Base-by-base conservation (phyloP, 2,113 vertebrate genomes). In the Pseudopipra pipra region DNA sequence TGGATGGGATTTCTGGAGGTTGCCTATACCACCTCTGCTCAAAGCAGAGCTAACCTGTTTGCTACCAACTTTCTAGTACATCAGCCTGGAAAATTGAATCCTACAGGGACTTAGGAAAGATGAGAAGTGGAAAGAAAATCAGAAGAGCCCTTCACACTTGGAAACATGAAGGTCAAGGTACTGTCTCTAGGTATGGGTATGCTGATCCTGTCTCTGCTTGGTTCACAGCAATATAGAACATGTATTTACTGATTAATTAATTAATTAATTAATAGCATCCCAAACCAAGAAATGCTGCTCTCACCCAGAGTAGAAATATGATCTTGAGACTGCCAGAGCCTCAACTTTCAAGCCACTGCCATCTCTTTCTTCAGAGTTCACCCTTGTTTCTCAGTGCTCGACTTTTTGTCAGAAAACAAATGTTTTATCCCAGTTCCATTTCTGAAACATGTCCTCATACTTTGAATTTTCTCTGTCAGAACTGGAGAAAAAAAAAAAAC, bases 391-490 rank as follows among this genome's bases (percentile, higher is more conserved):
- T 88, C 73, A 61, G 37, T 4, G 1, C 56, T 71, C 0, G 0
- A 31, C 11, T 74, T 83, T 74, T 14, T 78, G n/a, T 44, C n/a
- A 81, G 61, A 72, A 90, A 91, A 90, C 17, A 71, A 55, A 81
- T 14, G 3, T 59, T 67, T 84, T 56, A 65, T 72, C 35, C 68
- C 56, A 61, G 35, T 74, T 89, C 65, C 33, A 41, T 79, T 91
- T 93, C 66, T 85, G 70, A 91, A 91, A 75, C 19, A 9, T 8
- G 0, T 79, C 24, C 44, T 24, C 12, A 17, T 37, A 59, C 61
- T 93, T 93, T 16, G 62, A 86, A 10, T 65, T 90, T 87, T 54
- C 43, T 77, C 52, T 93, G 83, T 92, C 90, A 88, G 55, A 90
- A 22, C 0, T 27, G 47, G 14, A 66, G 14, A 1, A 61, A 94